Evolutionary conservation across 1,140 invertebrate genomes (phyloP), one percentile per base, ranked within the genome.

Genomic region (Caenorhabditis remanei): DNA sequence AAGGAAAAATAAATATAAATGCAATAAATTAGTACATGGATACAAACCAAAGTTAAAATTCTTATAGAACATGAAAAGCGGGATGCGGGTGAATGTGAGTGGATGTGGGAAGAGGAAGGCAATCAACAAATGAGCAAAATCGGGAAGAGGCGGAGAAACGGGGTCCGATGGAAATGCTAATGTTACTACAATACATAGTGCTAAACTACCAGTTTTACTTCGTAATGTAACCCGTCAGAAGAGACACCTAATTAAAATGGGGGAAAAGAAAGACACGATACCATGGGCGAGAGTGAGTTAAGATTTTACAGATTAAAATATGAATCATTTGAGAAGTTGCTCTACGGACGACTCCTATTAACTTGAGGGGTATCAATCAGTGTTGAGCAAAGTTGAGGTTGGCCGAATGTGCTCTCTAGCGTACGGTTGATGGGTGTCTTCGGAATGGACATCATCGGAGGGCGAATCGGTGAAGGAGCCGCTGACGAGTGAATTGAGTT

Each of bases 141-240:
- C 40, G 32, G 71, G 46, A 24, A 41, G 40, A 24, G 43, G 43
- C 13, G 19, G n/a, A 14, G n/a, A 58, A 19, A 8, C 40, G 65
- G 65, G 65, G 43, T 7, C 13, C 16, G 14, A 58, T 58, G 24
- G 9, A 71, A 71, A 71, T 71, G 40, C 71, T 79, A 79, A 79
- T 79, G 19, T 79, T 79, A 79, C 71, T 50, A 79, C 71, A 79
- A 24, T 48, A 46, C 7, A 46, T 50, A 79, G n/a, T 50, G 21
- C 71, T 79, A 79, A 53, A 79, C 71, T 79, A 79, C 71, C 46
- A 53, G 71, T 79, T 79, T 79, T 79, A 79, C 71, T 79, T 79
- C 71, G 71, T 79, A 79, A 79, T 79, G 46, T 79, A 50, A 79
- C 71, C 71, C 71, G 71, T 79, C 6, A 79, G 32, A 71, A 71